Percentiles rank a stretch among this genome's conserved stretches.
Conservation (phyloP, 1,140 invertebrate species). For the Drosophila subpulchrella region DNA sequence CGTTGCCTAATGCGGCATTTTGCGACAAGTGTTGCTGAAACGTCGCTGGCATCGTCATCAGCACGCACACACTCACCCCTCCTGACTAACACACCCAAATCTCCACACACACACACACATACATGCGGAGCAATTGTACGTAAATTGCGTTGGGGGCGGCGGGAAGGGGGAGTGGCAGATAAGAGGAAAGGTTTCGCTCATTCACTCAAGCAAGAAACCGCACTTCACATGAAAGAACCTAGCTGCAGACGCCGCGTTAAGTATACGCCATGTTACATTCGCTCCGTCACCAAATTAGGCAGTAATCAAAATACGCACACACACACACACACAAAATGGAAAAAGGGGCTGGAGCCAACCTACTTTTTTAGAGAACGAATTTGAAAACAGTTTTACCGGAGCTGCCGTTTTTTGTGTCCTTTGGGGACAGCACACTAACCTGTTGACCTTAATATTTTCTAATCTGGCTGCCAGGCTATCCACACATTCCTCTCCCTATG, state of each 20-base stretch:
- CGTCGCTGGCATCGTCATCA: slow-evolving; percentile 73
- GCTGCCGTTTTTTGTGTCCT: slow-evolving; percentile 67
- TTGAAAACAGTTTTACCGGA: slow-evolving; percentile 72
- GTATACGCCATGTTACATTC: slow-evolving; percentile 75
- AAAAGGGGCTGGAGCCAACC: slow-evolving; percentile 53
- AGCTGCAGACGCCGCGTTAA: slow-evolving; percentile 70
- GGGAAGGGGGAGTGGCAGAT: slow-evolving; percentile 31
- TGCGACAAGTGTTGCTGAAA: slow-evolving; percentile 80
- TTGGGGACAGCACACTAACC: slow-evolving; percentile 79
- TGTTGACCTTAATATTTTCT: slow-evolving; percentile 83
- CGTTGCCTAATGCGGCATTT: slow-evolving; percentile 81
- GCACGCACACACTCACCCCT: slow-evolving; percentile 44
- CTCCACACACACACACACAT: slow-evolving; percentile 9
- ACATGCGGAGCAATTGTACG: slow-evolving; percentile 63
- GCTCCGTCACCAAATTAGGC: slow-evolving; percentile 75
- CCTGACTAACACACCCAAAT: slow-evolving; percentile 5
- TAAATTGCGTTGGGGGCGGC: slow-evolving; percentile 57
- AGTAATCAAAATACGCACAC: slow-evolving; percentile 76
- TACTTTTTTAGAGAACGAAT: slow-evolving; percentile 55
- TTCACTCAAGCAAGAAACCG: slow-evolving; percentile 76
- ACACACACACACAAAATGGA: slow-evolving; percentile 23
- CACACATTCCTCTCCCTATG: slow-evolving; percentile 25
- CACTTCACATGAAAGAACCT: slow-evolving; percentile 73
- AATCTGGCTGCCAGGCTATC: slow-evolving; percentile 71
- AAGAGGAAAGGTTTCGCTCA: slow-evolving; percentile 66